These are phyloP conservation scores for Epistrophella euchroma DNA, from an alignment of 2,888 invertebrate genomes.

Conservation along the genomic window DNA sequence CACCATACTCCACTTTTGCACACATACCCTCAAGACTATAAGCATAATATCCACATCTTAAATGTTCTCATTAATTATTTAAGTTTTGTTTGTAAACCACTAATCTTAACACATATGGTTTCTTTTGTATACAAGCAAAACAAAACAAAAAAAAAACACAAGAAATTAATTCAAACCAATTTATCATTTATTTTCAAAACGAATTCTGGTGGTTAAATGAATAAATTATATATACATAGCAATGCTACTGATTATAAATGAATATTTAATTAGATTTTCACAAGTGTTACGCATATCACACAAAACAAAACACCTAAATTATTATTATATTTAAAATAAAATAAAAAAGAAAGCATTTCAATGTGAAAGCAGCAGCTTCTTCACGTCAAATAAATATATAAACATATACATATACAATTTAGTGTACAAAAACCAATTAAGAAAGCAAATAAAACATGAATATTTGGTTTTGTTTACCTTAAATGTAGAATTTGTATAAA, in stretches of 20 bases:
- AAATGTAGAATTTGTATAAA: background rate
- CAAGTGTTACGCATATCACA: conserved; percentile 50
- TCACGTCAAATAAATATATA: conserved; percentile 29
- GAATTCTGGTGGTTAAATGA: conserved; percentile 25
- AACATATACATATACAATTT: background rate
- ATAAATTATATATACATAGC: conserved; percentile 13
- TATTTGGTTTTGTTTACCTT: conserved; percentile 2
- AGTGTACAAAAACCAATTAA: conserved; percentile 64
- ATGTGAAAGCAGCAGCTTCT: conserved; percentile 15
- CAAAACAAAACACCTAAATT: conserved; percentile 3
- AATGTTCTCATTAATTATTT: background rate
- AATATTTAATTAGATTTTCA: conserved; percentile 62
- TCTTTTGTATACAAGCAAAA: background rate
- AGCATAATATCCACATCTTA: background rate
- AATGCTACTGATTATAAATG: conserved; percentile 38
- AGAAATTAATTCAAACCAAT: background rate
- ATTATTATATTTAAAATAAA: background rate
- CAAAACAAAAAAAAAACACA: background rate
- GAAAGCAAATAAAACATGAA: conserved; percentile 51
- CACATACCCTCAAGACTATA: background rate
- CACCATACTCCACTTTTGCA: too few species aligned
- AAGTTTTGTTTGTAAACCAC: background rate
- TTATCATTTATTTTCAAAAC: conserved; percentile 5
- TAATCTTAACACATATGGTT: background rate
- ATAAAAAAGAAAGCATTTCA: conserved; percentile 13